These are phyloP conservation scores for Magallana gigas DNA, from an alignment of 1,140 invertebrate genomes.

Conservation along the genomic window DNA sequence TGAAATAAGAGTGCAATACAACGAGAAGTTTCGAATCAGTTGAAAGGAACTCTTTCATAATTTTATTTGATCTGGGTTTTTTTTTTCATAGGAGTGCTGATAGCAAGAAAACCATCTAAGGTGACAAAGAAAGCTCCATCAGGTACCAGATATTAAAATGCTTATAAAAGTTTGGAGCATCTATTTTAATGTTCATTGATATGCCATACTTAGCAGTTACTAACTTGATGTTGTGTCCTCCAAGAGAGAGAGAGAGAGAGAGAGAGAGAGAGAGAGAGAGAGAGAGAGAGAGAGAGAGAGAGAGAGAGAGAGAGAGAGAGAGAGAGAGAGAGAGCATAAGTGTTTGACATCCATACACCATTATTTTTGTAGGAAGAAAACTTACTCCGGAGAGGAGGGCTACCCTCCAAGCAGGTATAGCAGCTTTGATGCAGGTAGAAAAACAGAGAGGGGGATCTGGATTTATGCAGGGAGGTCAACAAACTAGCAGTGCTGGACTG, in stretches of 20 bases:
- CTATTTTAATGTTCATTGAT: no score
- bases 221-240: no score
- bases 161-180: no score
- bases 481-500: constrained; percentile 37
- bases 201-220: no score
- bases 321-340: no score
- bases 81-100: neutral
- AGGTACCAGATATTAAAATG: neutral
- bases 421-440: constrained; percentile 51
- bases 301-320: no score
- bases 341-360: no score
- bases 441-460: constrained; percentile 43
- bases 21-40: no score
- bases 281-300: no score
- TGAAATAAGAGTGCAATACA: no score
- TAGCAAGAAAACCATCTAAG: neutral
- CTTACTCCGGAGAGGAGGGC: constrained; percentile 55
- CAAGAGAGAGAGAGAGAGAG: no score
- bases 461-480: constrained; percentile 42
- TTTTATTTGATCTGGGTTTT: neutral
- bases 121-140: neutral
- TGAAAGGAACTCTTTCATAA: neutral
- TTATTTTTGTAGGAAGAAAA: neutral
- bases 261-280: no score
- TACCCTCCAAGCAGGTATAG: constrained; percentile 53